Evolutionary conservation across 64 coral and sea anemone species (phyloP).

Genomic region (Dendrophyllia cribrosa): DNA sequence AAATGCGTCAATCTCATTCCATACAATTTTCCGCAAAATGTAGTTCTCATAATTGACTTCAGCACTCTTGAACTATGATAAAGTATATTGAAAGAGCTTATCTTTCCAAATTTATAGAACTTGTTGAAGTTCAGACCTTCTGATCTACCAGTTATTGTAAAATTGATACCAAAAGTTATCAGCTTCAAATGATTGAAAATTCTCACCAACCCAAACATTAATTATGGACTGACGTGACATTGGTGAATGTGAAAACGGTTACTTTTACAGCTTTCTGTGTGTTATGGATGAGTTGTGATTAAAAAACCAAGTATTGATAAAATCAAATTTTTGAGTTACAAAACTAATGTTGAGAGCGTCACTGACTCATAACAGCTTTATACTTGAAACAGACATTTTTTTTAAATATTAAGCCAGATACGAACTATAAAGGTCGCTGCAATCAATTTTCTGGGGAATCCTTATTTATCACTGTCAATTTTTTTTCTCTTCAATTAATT

Average conservation of each 20-base stretch:
- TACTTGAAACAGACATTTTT: too few species aligned
- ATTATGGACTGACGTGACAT: not conserved
- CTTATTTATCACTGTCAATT: too few species aligned
- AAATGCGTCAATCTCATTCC: too few species aligned
- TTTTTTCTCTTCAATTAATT: too few species aligned
- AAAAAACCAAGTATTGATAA: too few species aligned
- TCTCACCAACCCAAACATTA: constrained; percentile 1
- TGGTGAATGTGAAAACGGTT: not conserved
- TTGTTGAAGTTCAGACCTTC: not conserved
- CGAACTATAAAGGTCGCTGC: too few species aligned
- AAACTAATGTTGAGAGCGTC: too few species aligned
- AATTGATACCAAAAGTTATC: not conserved
- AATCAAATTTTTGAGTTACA: too few species aligned
- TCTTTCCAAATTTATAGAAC: not conserved
- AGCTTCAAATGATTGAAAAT: not conserved
- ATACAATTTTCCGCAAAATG: not conserved
- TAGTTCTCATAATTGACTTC: not conserved
- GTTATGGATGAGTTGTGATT: too few species aligned
- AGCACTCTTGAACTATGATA: not conserved
- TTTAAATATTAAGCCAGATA: too few species aligned
- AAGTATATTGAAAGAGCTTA: not conserved
- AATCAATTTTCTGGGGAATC: too few species aligned
- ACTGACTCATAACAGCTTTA: too few species aligned
- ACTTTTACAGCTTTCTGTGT: not conserved
- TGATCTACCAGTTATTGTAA: not conserved